Conservation (phyloP, 2,888 invertebrate species). For the Thysanoteuthis rhombus region DNA sequence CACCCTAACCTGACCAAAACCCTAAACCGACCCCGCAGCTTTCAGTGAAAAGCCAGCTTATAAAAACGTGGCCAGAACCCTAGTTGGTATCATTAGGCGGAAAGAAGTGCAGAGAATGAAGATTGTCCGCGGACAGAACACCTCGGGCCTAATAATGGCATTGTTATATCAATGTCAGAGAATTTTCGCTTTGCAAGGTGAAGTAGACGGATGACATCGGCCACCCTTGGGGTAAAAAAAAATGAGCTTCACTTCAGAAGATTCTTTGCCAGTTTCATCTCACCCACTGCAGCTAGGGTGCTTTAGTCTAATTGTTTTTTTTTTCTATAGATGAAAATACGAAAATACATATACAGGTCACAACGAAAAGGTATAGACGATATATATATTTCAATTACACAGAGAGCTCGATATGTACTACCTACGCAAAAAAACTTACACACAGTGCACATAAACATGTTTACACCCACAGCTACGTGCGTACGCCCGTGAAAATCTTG, state of each 20-base stretch:
- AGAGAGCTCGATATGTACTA: no score
- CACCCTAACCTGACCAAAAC: not conserved
- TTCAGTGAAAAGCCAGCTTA: not conserved
- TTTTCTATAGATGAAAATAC: not conserved
- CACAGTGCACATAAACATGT: not conserved
- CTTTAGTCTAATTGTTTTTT: not conserved
- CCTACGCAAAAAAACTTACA: no score
- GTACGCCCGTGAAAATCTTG: no score
- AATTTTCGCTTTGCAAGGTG: not conserved
- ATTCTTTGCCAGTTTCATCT: not conserved
- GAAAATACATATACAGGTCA: not conserved
- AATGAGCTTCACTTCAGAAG: not conserved
- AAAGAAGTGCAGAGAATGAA: not conserved
- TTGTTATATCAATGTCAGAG: not conserved
- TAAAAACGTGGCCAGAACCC: not conserved
- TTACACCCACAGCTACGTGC: not conserved
- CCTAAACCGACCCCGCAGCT: not conserved
- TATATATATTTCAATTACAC: no score
- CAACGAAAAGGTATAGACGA: no score
- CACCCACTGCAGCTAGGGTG: not conserved
- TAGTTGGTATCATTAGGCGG: not conserved
- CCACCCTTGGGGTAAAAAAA: not conserved
- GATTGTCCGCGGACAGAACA: not conserved
- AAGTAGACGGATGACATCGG: not conserved
- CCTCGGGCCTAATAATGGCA: not conserved